Base-by-base conservation (phyloP, 53 echinoderm and acorn worm genomes). In the Stichopus horrens region DNA sequence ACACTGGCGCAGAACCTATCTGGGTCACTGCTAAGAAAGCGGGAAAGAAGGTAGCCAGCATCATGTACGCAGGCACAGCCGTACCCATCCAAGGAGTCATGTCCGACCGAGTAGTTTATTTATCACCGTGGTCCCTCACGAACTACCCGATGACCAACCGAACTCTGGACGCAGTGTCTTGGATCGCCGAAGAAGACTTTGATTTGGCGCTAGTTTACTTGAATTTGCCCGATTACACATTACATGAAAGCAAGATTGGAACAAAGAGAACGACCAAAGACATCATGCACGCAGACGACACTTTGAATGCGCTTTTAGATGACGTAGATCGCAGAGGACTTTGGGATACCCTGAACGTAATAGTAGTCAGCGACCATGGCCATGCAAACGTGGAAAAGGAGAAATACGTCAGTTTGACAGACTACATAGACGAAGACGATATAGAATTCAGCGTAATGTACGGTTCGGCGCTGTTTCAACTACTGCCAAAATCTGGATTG, bases 351-450 rank as follows among this genome's bases (percentile, higher is more conserved):
- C 56, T 81, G 58, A 81, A 81, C 56, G 58, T 81, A 10, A 81
- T 81, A 5, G 81, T 56, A 18, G 57, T 81, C 5, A 81, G 81
- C 8, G 81, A 81, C 20, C 81, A 81, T 58, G 81, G 81, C 7
- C 81, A 81, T 21, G 54, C 18, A n/a, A 81, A 81, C 20, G 88
- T 87, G 21, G 89, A 90, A 6, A 76, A 73, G 0, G 83, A 90
- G 4, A 89, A 93, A 19, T 80, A 90, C 73, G 76, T 96, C 57
- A 78, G 83, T 56, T 76, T 96, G 37, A 90, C 91, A 74, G 96
- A 96, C 74, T 96, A 96, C 78, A 92, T 96, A 23, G 92, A 96
- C 71, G 81, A 89, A 67, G 86, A 66, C 53, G 91, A 95, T n/a
- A 83, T 96, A 7, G 94, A 94, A n/a, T 93, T 91, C 68, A 89